Conservation (phyloP, 2,797 vertebrate species). For the Sylvilagus floridanus region DNA sequence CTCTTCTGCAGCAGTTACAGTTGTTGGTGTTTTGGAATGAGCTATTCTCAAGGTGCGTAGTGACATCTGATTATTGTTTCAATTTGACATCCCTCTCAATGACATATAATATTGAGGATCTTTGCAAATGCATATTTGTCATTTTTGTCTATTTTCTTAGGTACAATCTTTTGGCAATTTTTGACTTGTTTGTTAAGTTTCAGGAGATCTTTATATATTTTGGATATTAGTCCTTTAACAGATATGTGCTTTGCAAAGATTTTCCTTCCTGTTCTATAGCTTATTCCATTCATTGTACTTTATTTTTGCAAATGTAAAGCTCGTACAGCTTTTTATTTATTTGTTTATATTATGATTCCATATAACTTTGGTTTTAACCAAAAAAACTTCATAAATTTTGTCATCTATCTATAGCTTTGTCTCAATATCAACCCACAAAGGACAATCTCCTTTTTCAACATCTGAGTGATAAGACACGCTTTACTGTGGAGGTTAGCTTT, state of each 20-base stretch:
- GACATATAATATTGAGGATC: not conserved
- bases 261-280: not conserved
- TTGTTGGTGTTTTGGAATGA: not conserved
- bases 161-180: not conserved
- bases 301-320: not conserved
- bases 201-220: not conserved
- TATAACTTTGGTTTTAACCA: not conserved
- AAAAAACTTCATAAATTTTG: not conserved
- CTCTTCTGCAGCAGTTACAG: not conserved
- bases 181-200: not conserved
- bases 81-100: not conserved
- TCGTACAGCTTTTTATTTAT: not conserved
- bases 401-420: not conserved
- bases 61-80: not conserved
- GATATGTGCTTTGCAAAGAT: not conserved
- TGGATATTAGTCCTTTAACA: not conserved
- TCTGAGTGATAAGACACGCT: not conserved
- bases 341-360: slow-evolving; percentile 11
- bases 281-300: not conserved
- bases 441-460: not conserved
- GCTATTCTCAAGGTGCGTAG: not conserved
- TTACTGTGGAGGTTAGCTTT: not conserved
- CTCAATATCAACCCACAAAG: not conserved
- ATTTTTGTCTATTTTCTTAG: not conserved
- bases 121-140: not conserved